A percentile compares a stretch with the other conserved stretches of the same genome.
phyloP scores from a whole-genome alignment of 2,888 invertebrate species.

The Drosophila mercatorum region DNA sequence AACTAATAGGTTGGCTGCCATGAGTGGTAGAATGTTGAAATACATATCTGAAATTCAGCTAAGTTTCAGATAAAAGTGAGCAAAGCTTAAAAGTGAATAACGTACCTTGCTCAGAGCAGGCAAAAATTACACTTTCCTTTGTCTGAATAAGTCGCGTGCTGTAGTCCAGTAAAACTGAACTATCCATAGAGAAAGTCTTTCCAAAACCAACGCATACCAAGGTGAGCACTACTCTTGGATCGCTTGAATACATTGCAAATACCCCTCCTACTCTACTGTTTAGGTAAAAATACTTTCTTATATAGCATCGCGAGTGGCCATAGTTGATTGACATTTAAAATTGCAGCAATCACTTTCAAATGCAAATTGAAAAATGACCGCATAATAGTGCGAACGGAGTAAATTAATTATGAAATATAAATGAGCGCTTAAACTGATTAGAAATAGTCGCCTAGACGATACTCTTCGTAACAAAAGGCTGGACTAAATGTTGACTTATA shows the following conservation, averaged over 20 bases:
- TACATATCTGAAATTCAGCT: constrained; percentile 37
- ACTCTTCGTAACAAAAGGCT: neutral
- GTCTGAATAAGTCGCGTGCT: constrained; percentile 61
- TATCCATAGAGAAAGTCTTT: constrained; percentile 36
- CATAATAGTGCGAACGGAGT: constrained; percentile 13
- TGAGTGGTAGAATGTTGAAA: constrained; percentile 33
- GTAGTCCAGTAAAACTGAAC: constrained; percentile 56
- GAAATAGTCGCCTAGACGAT: neutral
- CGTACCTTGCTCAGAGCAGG: constrained; percentile 67
- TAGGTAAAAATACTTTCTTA: constrained; percentile 3
- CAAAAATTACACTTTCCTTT: constrained; percentile 66
- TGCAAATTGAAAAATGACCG: constrained; percentile 31
- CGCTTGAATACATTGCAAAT: constrained; percentile 25
- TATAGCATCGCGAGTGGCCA: constrained; percentile 21
- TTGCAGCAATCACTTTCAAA: constrained; percentile 31
- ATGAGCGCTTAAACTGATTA: neutral
- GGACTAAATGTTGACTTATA: neutral
- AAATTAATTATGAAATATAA: constrained; percentile 27
- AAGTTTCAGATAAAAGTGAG: neutral
- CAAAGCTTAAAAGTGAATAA: neutral
- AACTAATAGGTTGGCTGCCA: constrained; percentile 60
- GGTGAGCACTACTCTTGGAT: constrained; percentile 6
- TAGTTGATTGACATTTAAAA: constrained; percentile 54
- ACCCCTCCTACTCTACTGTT: neutral
- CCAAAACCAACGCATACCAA: neutral